Base-by-base conservation (phyloP, 2,113 vertebrate species). In the Catagonus wagneri region DNA sequence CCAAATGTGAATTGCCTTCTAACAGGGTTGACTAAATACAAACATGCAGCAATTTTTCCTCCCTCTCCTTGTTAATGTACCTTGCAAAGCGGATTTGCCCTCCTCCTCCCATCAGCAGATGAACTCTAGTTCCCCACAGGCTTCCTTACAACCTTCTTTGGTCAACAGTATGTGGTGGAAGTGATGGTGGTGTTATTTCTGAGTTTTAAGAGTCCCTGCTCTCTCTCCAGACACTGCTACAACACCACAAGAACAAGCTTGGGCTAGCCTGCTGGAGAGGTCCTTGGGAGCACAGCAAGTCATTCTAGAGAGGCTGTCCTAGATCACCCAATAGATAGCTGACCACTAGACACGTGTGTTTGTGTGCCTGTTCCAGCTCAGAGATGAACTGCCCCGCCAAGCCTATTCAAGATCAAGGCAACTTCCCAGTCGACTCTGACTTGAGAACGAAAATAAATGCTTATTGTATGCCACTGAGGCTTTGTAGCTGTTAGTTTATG, bases 401-500 rank as follows among this genome's bases (percentile, higher is more conserved):
- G 25, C 52, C 19, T 74, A 58, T 63, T 52, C 32, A 79, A 93
- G 17, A 93, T 25, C 36, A 84, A 10, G 44, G 86, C 25, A 85
- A 76, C 6, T 65, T 83, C 63, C 27, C 44, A 88, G 14, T 10
- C 56, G 17, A 85, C 61, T 19, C 20, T 66, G 27, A 75, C 15
- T 29, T 61, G 12, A 93, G 11, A 83, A 13, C 6, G 74, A 93
- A 96, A 85, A 25, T 74, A 83, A 89, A 83, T 87, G 61, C 76
- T 74, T 63, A 68, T 29, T 72, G 25, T 68, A 27, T 54, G 39
- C n/a, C 11, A 29, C 25, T 34, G 32, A 79, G 16, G 52, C 39
- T 50, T 52, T 52, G 9, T 63, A 4, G 4, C 14, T 58, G 25
- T n/a, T 92, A 87, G 22, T 72, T 72, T 71, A 84, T 16, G 13